Evolutionary conservation across 2,888 invertebrate genomes (phyloP).

Genomic region (Eurytoma adleriae): DNA sequence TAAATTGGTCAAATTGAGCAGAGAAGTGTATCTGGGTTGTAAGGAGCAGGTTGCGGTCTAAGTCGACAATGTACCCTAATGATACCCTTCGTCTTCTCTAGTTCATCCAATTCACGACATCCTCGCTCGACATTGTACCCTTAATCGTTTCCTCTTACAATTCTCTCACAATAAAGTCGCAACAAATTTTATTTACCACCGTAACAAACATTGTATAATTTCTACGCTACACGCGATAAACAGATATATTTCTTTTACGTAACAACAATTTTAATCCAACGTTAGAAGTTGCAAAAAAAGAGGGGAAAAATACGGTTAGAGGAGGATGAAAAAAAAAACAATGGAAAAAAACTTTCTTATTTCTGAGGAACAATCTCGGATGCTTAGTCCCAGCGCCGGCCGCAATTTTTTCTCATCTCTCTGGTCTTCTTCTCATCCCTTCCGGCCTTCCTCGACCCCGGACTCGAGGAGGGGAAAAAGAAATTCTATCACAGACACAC

Average conservation of each 20-base stretch:
- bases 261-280: not conserved
- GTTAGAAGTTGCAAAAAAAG: not conserved
- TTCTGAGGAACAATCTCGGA: constrained; percentile 34
- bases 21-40: constrained; percentile 61
- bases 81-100: constrained; percentile 57
- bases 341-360: not conserved
- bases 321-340: not conserved
- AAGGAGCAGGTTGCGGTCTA: constrained; percentile 56
- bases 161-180: constrained; percentile 8
- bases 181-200: not conserved
- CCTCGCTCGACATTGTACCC: constrained; percentile 10
- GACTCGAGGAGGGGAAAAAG: constrained; percentile 12
- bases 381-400: not conserved
- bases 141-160: constrained; percentile 12
- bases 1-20: constrained; percentile 66
- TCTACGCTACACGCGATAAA: not conserved
- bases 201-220: not conserved
- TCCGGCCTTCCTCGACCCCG: constrained; percentile 10
- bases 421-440: not conserved
- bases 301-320: not conserved
- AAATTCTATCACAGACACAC: constrained; percentile 58
- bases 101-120: constrained; percentile 30
- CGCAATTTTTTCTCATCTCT: not conserved
- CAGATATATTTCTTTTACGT: not conserved
- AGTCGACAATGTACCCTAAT: constrained; percentile 67